These are phyloP conservation scores for Chloroceryle amazona DNA, from an alignment of 2,797 vertebrate genomes.

Conservation along the genomic window DNA sequence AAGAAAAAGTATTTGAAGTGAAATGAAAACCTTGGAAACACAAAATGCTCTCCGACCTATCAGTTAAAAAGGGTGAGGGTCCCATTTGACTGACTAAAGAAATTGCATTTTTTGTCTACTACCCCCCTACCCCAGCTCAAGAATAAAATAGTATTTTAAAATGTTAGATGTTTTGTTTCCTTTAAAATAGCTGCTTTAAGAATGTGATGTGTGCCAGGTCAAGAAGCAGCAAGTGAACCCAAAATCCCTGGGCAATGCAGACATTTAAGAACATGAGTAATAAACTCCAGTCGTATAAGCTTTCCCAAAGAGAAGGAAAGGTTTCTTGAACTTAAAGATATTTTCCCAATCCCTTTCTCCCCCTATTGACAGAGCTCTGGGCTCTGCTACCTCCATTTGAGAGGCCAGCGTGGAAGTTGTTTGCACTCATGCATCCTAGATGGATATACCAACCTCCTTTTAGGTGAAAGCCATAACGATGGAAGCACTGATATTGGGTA, in stretches of 20 bases:
- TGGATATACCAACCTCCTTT: not conserved
- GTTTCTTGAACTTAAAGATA: not conserved
- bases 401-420: accelerated
- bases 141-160: conserved; percentile 4
- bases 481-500: too few species aligned
- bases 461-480: not conserved
- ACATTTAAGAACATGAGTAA: not conserved
- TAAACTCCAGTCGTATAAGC: not conserved
- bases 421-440: not conserved
- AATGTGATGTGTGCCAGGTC: not conserved
- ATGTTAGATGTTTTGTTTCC: not conserved
- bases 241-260: not conserved
- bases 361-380: not conserved
- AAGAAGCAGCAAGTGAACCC: conserved; percentile 30
- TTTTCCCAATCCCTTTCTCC: not conserved
- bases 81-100: not conserved
- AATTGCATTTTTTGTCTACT: not conserved
- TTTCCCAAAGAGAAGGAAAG: not conserved
- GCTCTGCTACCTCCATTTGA: not conserved
- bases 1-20: too few species aligned
- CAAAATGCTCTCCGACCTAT: not conserved
- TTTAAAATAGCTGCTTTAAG: conserved; percentile 5
- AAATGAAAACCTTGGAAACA: not conserved
- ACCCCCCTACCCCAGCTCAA: not conserved
- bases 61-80: not conserved